Evolutionary conservation across 2,113 vertebrate species (phyloP).

Genomic region (Taxidea taxus): DNA sequence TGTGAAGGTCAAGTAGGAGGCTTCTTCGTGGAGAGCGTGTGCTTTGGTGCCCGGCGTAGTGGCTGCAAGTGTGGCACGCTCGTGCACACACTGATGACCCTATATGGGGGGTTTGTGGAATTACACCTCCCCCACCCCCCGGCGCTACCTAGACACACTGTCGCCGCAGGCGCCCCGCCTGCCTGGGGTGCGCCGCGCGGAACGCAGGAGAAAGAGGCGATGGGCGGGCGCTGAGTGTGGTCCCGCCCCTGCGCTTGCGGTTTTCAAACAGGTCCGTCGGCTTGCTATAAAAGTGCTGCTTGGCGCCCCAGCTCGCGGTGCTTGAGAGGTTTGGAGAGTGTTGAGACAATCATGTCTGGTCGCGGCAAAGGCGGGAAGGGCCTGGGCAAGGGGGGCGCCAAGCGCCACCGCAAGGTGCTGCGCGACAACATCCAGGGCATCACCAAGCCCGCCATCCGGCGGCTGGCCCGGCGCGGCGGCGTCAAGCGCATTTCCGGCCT

Average conservation of each 20-base stretch:
- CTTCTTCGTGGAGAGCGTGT: background rate
- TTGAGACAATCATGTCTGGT: accelerated
- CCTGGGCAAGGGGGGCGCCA: background rate
- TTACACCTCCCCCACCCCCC: background rate
- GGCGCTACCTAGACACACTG: accelerated
- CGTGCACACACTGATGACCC: background rate
- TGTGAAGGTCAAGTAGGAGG: background rate
- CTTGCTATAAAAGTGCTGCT: background rate
- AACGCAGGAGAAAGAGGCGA: accelerated
- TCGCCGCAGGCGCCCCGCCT: background rate
- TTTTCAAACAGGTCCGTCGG: background rate
- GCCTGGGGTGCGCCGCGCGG: background rate
- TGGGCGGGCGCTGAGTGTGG: background rate
- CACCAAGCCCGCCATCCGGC: background rate
- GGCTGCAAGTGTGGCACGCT: background rate
- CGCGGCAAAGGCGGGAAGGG: background rate
- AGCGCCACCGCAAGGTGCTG: background rate
- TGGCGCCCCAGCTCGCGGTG: accelerated
- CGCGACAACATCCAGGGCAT: background rate
- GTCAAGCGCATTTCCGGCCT: background rate
- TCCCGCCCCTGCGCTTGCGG: background rate
- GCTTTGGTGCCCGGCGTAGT: accelerated
- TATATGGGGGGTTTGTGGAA: background rate
- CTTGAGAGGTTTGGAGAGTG: accelerated
- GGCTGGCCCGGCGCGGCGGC: background rate